Conservation (phyloP, 2,888 invertebrate species). For the Polydesmus complanatus region DNA sequence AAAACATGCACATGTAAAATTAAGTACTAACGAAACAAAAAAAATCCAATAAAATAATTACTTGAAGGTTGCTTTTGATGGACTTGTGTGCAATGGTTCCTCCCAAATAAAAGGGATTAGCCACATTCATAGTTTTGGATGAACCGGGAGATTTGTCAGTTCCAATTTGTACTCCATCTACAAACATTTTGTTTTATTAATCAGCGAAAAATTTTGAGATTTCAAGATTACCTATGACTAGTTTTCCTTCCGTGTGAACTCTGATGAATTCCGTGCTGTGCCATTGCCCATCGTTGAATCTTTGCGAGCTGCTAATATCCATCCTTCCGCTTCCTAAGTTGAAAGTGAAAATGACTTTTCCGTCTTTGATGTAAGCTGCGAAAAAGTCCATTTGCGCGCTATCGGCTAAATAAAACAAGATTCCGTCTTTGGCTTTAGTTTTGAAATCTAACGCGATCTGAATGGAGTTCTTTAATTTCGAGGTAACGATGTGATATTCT, state of each 20-base stretch:
- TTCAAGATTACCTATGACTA: slow-evolving; percentile 41
- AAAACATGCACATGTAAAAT: slow-evolving; percentile 10
- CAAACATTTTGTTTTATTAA: background rate
- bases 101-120: slow-evolving; percentile 63
- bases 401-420: slow-evolving; percentile 63
- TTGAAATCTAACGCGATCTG: slow-evolving; percentile 66
- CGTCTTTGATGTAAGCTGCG: slow-evolving; percentile 58
- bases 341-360: slow-evolving; percentile 55
- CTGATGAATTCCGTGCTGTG: slow-evolving; percentile 55
- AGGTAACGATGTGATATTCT: slow-evolving; percentile 42
- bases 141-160: slow-evolving; percentile 24
- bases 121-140: slow-evolving; percentile 42
- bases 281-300: slow-evolving; percentile 63
- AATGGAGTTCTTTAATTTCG: slow-evolving; percentile 15
- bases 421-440: slow-evolving; percentile 57
- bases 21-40: too few relatives aligned
- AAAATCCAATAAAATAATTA: background rate
- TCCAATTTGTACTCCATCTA: slow-evolving; percentile 41
- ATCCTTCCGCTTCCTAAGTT: slow-evolving; percentile 54
- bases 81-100: slow-evolving; percentile 35
- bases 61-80: background rate
- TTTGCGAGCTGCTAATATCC: slow-evolving; percentile 41
- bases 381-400: slow-evolving; percentile 51
- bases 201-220: background rate
- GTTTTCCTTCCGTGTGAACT: slow-evolving; percentile 45